A percentile compares a stretch with the other conserved stretches of the same genome.
Evolutionary conservation across 1,140 invertebrate genomes (phyloP).

Genomic region (Probaryconus sp.): DNA sequence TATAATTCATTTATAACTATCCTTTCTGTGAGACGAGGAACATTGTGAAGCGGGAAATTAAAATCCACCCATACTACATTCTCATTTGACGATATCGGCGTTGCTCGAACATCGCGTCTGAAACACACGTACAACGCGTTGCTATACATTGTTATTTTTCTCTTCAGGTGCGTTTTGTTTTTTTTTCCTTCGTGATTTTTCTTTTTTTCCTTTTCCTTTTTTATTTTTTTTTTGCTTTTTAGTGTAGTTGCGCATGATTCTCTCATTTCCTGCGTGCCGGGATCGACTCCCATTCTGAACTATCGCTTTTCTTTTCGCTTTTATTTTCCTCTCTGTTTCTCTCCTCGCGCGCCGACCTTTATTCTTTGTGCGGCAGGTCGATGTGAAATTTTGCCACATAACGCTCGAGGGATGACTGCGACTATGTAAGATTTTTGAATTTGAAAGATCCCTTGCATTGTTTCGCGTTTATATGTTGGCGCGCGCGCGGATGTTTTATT

Average conservation of each 20-base stretch:
- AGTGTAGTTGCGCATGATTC: conserved; percentile 56
- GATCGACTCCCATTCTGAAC: conserved; percentile 55
- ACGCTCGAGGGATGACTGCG: conserved; percentile 27
- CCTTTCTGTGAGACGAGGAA: conserved; percentile 24
- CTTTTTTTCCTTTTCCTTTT: conserved; percentile 14
- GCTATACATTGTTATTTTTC: conserved; percentile 26
- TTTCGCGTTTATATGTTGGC: conserved; percentile 32
- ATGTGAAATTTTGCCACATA: conserved; percentile 47
- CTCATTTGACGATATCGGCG: conserved; percentile 30
- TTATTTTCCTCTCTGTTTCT: conserved; percentile 35
- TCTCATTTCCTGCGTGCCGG: conserved; percentile 60
- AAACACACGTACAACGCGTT: conserved; percentile 17
- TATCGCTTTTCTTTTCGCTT: conserved; percentile 43
- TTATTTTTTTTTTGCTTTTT: conserved; percentile 24
- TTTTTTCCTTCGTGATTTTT: too few species aligned
- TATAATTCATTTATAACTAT: conserved; percentile 45
- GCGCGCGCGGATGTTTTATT: neutral
- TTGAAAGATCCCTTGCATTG: conserved; percentile 34
- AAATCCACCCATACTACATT: conserved; percentile 31
- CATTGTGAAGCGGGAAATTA: conserved; percentile 35
- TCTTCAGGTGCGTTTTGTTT: neutral
- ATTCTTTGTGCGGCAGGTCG: conserved; percentile 46
- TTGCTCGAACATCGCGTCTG: conserved; percentile 7
- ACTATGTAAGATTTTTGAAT: conserved; percentile 38
- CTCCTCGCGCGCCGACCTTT: conserved; percentile 26